phyloP scores from a whole-genome alignment of 2,797 vertebrate species.

The Pogonophryne albipinna region DNA sequence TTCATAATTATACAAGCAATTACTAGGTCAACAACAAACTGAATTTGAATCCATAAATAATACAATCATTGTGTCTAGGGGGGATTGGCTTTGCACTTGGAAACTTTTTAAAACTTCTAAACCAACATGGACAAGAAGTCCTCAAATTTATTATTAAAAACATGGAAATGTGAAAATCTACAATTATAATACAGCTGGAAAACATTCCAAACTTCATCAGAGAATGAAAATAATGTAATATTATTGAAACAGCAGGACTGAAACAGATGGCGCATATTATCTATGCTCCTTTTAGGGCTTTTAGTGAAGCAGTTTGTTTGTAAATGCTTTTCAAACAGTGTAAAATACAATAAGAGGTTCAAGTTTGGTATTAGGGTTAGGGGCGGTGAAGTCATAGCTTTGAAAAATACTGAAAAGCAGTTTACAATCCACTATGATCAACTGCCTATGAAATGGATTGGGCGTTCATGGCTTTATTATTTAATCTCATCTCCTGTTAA shows the following conservation, averaged over 20 bases:
- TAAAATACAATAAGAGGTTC: background rate
- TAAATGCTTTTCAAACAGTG: background rate
- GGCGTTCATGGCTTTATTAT: background rate
- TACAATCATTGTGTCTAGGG: no score
- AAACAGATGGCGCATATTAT: background rate
- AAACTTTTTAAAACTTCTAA: background rate
- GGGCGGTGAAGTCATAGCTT: background rate
- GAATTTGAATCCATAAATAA: no score
- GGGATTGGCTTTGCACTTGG: no score
- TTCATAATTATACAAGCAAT: background rate
- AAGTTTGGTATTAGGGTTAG: constrained; percentile 1
- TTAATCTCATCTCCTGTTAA: constrained; percentile 14
- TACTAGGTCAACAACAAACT: background rate
- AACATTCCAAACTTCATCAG: background rate
- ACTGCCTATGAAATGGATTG: background rate
- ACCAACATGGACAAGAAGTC: background rate
- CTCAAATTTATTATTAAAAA: background rate
- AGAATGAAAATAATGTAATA: background rate
- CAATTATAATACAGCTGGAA: background rate
- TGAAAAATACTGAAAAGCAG: background rate
- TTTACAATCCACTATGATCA: constrained; percentile 16
- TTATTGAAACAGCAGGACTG: background rate
- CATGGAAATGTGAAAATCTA: background rate
- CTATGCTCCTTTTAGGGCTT: constrained; percentile 2
- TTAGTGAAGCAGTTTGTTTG: background rate